Percentiles rank a stretch among this genome's conserved stretches.
Conservation (phyloP, 2,888 invertebrate genomes). For the Pristionchus fissidentatus region DNA sequence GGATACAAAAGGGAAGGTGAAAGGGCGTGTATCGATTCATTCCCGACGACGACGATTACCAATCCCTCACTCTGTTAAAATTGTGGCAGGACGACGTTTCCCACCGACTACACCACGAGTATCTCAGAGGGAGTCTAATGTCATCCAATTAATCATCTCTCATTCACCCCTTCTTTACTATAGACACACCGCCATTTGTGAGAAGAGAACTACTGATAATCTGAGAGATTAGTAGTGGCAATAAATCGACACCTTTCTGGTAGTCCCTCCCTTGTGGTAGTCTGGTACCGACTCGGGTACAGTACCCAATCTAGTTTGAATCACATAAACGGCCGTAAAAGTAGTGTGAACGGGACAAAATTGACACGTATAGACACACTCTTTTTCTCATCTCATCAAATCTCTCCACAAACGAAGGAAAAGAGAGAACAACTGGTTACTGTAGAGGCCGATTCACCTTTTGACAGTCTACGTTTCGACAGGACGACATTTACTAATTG, state of each 20-base stretch:
- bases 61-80: background rate
- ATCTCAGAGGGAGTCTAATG: background rate
- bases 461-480: conserved; percentile 5
- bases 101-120: background rate
- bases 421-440: conserved; percentile 31
- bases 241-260: conserved; percentile 11
- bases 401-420: conserved; percentile 10
- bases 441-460: background rate
- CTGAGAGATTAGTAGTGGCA: background rate
- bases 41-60: conserved; percentile 7
- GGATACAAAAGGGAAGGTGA: too few relatives aligned
- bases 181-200: background rate
- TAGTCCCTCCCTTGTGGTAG: background rate
- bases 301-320: too few relatives aligned
- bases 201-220: background rate
- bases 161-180: background rate
- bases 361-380: conserved; percentile 19
- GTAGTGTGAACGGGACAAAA: too few relatives aligned
- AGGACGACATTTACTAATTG: conserved; percentile 35
- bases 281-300: background rate
- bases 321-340: too few relatives aligned
- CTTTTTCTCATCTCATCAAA: conserved; percentile 36
- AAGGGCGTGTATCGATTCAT: conserved; percentile 8
- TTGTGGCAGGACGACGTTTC: conserved; percentile 8
- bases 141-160: conserved; percentile 28